Evolutionary conservation across 2,113 vertebrate species (phyloP).

Genomic region (Machaerirhynchus nigripectus): DNA sequence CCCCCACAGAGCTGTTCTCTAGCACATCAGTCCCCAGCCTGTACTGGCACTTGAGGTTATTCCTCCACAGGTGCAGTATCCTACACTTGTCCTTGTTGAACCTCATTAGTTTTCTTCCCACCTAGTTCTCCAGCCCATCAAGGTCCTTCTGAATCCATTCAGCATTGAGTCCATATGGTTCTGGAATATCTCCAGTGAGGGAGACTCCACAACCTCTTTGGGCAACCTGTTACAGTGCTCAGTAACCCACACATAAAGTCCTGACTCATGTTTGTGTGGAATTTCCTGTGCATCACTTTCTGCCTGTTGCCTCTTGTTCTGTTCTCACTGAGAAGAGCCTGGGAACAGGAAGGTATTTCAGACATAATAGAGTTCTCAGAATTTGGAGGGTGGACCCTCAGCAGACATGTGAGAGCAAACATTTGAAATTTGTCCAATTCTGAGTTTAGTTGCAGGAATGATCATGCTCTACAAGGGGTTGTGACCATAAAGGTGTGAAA

Average conservation of each 20-base stretch:
- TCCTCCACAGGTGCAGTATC: not conserved
- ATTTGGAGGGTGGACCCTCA: not conserved
- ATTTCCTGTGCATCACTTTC: not conserved
- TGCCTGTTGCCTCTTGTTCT: not conserved
- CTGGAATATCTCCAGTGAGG: not conserved
- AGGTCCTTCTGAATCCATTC: not conserved
- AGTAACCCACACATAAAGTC: accelerated
- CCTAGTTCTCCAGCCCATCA: not conserved
- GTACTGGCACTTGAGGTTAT: not conserved
- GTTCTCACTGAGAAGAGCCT: not conserved
- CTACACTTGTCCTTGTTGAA: not conserved
- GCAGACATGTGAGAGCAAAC: not conserved
- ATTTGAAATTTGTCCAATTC: not conserved
- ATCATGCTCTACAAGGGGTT: accelerated
- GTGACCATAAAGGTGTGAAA: not conserved
- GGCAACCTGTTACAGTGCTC: not conserved
- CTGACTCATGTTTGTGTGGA: not conserved
- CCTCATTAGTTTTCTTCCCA: not conserved
- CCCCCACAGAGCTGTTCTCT: not conserved
- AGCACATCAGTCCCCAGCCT: not conserved
- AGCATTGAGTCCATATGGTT: not conserved
- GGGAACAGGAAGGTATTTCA: not conserved
- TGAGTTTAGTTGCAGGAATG: not conserved
- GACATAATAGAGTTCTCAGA: accelerated
- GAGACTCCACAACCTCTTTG: not conserved